Conservation (phyloP, 2,888 invertebrate species). For the Trichacis sp. region DNA sequence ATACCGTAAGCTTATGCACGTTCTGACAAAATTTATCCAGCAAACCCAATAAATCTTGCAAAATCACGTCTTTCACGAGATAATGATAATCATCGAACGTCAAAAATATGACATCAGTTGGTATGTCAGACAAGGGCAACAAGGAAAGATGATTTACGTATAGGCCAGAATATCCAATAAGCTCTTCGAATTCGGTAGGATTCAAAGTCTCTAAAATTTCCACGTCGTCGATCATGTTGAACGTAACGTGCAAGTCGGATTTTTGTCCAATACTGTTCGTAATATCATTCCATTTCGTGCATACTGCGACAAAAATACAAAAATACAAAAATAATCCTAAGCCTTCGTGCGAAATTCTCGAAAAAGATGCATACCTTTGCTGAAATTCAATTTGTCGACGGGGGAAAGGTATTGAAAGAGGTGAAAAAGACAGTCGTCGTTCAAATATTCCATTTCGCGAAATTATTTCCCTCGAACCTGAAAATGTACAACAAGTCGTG, state of each 20-base stretch:
- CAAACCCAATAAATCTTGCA: background rate
- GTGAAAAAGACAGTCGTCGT: background rate
- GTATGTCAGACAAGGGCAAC: background rate
- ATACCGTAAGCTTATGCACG: background rate
- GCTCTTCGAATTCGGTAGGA: background rate
- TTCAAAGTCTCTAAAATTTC: background rate
- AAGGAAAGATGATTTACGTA: background rate
- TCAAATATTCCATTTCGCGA: slow-evolving; percentile 1
- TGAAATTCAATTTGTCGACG: background rate
- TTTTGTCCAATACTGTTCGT: background rate
- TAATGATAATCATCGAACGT: background rate
- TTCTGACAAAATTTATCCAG: background rate
- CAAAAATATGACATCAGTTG: background rate
- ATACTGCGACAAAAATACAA: background rate
- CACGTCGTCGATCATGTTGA: background rate
- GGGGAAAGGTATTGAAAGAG: background rate
- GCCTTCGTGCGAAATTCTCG: too few species aligned
- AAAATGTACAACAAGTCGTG: too few species aligned
- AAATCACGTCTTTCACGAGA: background rate
- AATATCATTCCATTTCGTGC: background rate
- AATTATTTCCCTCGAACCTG: too few species aligned
- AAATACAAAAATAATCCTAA: too few species aligned
- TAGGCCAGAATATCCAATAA: background rate
- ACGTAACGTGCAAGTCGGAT: background rate
- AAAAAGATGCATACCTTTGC: background rate